phyloP scores from a whole-genome alignment of 2,113 vertebrate species.

The Colius striatus region DNA sequence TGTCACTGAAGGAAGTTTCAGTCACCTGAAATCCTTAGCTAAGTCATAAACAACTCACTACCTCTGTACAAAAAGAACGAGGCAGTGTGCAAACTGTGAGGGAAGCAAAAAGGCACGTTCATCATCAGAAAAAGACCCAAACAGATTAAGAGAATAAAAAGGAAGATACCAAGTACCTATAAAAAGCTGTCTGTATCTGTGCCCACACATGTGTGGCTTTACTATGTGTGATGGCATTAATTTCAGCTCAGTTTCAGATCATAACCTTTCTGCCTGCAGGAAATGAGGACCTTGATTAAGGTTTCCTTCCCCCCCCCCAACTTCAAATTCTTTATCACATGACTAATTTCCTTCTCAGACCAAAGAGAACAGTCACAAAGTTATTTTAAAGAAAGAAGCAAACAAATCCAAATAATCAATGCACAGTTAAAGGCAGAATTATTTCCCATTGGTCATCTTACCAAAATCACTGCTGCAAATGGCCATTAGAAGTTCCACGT shows the following conservation, averaged over 20 bases:
- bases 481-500: slow-evolving; percentile 82
- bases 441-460: slow-evolving; percentile 20
- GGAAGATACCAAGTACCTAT: neutral
- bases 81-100: neutral
- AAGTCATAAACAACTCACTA: neutral
- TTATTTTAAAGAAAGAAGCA: neutral
- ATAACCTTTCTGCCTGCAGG: neutral
- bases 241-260: neutral
- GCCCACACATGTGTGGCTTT: accelerated
- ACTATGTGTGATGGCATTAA: neutral
- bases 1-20: neutral
- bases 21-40: neutral
- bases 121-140: neutral
- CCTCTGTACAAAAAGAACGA: neutral
- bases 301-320: neutral
- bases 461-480: slow-evolving; percentile 87
- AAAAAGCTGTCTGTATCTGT: neutral
- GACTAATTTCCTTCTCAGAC: neutral
- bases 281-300: neutral
- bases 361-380: neutral
- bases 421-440: neutral
- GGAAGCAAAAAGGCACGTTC: neutral
- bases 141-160: neutral
- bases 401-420: neutral
- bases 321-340: neutral